Evolutionary conservation across 2,888 invertebrate species (phyloP), one percentile per base, ranked within the genome.

Genomic region (Rhyacophila evoluta): DNA sequence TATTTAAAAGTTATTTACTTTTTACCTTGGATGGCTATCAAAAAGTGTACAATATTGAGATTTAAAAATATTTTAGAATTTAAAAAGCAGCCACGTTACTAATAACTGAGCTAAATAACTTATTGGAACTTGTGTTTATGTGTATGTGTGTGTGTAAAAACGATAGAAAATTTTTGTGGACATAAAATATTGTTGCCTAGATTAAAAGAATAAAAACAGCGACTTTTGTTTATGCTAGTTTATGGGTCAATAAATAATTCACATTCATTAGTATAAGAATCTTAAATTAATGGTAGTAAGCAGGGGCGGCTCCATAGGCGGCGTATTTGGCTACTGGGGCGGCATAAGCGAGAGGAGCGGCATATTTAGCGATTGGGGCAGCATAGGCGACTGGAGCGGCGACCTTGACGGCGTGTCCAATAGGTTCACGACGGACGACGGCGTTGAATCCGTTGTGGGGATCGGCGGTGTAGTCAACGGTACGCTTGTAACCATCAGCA

Each of bases 281-380:
- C 1, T 10, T 93, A 94, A 83, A 87, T 91, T 2, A 87, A 90
- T 27, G 86, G 87, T 79, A 88, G 94, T 80, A 90, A 89, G 84
- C 93, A 92, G 92, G 92, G 93, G 92, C 55, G 10, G 55, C 55
- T 91, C 92, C 71, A n/a, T 71, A 71, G 4, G 71, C 71, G 33
- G 81, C 78, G 67, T 69, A 72, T 27, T 81, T 78, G 74, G 78
- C 72, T 37, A 72, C 41, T 19, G 82, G 77, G 67, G 94, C 84
- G 91, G 94, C 85, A 82, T 92, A 84, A 92, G 93, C 84, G 91
- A 92, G 84, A 87, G 89, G 84, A 91, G 93, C 86, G 84, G 92
- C 92, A 55, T 86, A 89, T 85, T 89, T 74, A 91, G 89, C 84
- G 37, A 85, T 89, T 74, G 91, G 89, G 84, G 93, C 93, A 83